Evolutionary conservation across 2,113 vertebrate genomes (phyloP), one percentile per base, ranked within the genome.

Genomic region (Phylloscopus trochilus): DNA sequence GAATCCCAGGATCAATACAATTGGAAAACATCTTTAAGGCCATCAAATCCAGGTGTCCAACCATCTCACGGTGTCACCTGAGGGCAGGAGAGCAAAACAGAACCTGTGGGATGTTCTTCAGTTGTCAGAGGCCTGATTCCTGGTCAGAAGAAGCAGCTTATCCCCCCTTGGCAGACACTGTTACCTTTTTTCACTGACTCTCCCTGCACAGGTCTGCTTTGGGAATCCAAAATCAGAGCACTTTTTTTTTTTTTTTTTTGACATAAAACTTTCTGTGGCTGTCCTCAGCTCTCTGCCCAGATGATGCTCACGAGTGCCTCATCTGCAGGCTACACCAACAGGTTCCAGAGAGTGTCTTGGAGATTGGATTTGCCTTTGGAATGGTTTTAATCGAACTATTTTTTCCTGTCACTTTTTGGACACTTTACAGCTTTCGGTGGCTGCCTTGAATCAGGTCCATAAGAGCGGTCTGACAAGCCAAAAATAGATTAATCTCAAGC

Each of bases 401-500:
- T 78, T 68, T 76, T 51, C 14, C 75, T 81, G 1, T 49, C 56
- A 19, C 44, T 88, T 86, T 79, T 62, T 87, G 92, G 95, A 62
- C n/a, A 33, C 83, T 80, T 66, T 23, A 56, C 44, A 78, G 68
- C 75, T 86, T 74, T 81, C 76, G 64, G 69, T 56, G 47, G 24
- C 60, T 74, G 88, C 52, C 66, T 96, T 88, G 90, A 96, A 41
- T 17, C 72, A 13, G 81, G 79, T 82, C 90, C 79, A 63, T 47
- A 30, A 63, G 79, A 37, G 47, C 0, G 3, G 3, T 28, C 52
- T 67, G 56, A 88, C 47, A 11, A 92, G 93, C 94, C 88, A 92
- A 37, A 80, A 88, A 56, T 12, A 86, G 90, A 92, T 88, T 74
- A 66, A 77, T 90, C 87, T 93, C 33, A 6, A 80, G 72, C 24